Evolutionary conservation across 2,888 invertebrate species (phyloP), one percentile per base, ranked within the genome.

Genomic region (Tupiocoris notatus): DNA sequence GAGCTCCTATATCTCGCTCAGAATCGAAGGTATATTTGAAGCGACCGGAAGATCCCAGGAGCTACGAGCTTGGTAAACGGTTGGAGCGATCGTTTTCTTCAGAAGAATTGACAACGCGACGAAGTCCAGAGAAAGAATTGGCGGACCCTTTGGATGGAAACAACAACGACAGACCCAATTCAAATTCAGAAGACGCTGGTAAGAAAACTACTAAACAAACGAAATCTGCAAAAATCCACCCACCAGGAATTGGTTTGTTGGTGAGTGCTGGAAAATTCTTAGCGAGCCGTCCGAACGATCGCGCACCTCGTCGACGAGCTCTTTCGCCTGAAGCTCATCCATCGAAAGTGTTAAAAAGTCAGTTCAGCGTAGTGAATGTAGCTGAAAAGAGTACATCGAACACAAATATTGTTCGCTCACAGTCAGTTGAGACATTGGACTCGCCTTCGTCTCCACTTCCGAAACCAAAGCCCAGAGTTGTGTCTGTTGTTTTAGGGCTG

Each of bases 11-110:
- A 7, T 23, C 58, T 12, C 21, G 54, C 16, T 21, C 70, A 1
- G 16, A 39, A 39, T 39, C 39, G 39, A 3, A 12, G 12, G 39
- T 39, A 7, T 39, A 39, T 39, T 39, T 39, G 6, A n/a, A n/a
- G n/a, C 3, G 39, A 12, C 39, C 12, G 18, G 12, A 12, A 17
- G 59, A 16, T 1, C 20, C 59, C 2, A 18, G 24, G 6, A 59
- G 18, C 24, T 54, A 39, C 17, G 67, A 67, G n/a, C 24, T 70
- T 7, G 24, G 18, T 7, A n/a, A 58, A 59, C n/a, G 54, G 21
- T 22, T 73, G n/a, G 73, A 73, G 62, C 39, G 73, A 7, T 73
- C 73, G 6, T 39, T 73, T 1, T 73, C 73, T 16, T 61, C 73
- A 0, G 56, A 73, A 18, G 62, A 61, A 22, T 25, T 73, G 54